Evolutionary conservation across 1,140 invertebrate genomes (phyloP).

Genomic region (Branchinecta lindahli): DNA sequence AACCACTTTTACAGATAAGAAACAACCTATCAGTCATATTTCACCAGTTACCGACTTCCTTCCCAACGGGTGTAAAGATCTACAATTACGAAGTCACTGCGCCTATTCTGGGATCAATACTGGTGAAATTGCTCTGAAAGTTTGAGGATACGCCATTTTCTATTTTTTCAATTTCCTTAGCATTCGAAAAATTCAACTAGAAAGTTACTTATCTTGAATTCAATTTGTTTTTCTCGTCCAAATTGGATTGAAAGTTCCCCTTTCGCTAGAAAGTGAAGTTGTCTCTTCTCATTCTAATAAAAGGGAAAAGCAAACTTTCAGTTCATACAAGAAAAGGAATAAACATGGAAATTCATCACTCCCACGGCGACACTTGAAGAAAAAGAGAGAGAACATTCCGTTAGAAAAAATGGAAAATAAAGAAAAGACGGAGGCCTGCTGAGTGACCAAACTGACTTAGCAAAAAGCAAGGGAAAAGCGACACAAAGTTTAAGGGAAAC

Average conservation of each 20-base stretch:
- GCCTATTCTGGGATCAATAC: no score
- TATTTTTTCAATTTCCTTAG: neutral
- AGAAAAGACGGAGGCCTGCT: no score
- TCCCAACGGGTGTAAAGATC: no score
- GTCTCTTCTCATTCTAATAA: conserved; percentile 8
- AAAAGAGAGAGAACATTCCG: no score
- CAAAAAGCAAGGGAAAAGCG: no score
- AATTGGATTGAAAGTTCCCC: conserved; percentile 10
- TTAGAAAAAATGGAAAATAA: no score
- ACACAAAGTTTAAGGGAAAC: no score
- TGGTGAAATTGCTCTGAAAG: neutral
- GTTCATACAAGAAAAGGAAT: neutral
- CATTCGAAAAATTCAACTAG: conserved; percentile 7
- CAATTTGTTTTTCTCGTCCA: conserved; percentile 8
- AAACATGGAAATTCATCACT: neutral
- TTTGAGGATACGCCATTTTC: neutral
- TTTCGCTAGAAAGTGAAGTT: conserved; percentile 1
- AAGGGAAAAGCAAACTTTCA: conserved; percentile 1
- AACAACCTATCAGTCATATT: no score
- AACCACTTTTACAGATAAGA: no score
- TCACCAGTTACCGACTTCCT: no score
- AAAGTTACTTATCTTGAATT: conserved; percentile 10
- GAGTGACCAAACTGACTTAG: no score
- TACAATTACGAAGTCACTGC: no score
- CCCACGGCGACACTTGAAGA: neutral